Conservation (phyloP, 2,888 invertebrate genomes). For the Nemurella pictetii region DNA sequence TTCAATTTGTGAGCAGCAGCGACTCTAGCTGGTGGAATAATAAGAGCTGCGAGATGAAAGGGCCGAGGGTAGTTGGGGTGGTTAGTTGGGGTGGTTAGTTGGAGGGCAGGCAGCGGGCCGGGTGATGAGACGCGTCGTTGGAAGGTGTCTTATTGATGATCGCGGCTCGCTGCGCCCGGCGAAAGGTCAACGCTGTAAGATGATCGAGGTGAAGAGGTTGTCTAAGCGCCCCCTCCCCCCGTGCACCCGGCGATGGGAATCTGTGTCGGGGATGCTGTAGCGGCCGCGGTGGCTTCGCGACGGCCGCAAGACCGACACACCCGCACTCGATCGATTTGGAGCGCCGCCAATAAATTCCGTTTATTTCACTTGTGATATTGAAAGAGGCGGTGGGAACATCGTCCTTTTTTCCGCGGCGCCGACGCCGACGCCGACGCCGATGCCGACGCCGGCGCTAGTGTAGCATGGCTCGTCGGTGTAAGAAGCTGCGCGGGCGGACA, state of each 20-base stretch:
- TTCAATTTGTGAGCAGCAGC: conserved; percentile 39
- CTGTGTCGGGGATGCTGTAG: not conserved
- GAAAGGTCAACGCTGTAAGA: conserved; percentile 12
- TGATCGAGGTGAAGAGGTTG: conserved; percentile 23
- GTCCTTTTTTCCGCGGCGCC: not conserved
- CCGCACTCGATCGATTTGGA: conserved; percentile 29
- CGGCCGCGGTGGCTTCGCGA: not conserved
- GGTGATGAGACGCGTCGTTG: conserved; percentile 18
- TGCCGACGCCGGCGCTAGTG: not conserved
- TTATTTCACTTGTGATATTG: conserved; percentile 37
- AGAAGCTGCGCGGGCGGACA: not conserved
- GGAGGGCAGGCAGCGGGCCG: not conserved
- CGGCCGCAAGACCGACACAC: not conserved
- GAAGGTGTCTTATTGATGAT: conserved; percentile 24
- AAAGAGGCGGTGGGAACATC: conserved; percentile 33
- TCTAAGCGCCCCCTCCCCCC: not conserved
- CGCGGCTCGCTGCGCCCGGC: not conserved
- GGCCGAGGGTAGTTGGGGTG: not conserved
- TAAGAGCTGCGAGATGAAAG: not conserved
- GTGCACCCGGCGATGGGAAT: not conserved
- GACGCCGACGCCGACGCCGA: not conserved
- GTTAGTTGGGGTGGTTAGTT: not conserved
- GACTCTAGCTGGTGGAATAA: conserved; percentile 23
- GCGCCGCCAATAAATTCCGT: conserved; percentile 36
- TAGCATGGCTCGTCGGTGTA: not conserved